A percentile compares a stretch with the other conserved stretches of the same genome.
These are phyloP conservation scores for Pseudocheirus occidentalis DNA, from an alignment of 2,797 vertebrate species.

Conservation along the genomic window DNA sequence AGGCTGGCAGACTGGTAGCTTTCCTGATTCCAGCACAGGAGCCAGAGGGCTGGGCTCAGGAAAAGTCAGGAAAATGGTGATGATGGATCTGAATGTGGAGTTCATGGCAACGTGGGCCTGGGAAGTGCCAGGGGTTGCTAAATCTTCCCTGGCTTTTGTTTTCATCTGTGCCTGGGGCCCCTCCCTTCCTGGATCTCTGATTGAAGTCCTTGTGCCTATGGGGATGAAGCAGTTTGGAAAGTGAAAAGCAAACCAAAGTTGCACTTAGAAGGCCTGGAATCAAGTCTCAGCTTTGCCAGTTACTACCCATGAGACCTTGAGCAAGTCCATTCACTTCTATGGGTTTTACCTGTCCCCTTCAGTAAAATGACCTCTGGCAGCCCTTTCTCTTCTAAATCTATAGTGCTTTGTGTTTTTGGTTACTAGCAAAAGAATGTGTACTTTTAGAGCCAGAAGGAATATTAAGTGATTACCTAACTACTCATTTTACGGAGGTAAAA, in stretches of 20 bases:
- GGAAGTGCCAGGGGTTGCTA: neutral
- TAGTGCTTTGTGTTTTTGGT: neutral
- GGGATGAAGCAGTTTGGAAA: neutral
- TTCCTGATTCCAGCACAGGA: neutral
- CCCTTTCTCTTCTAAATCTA: neutral
- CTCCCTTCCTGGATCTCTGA: accelerated
- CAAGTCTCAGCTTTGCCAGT: neutral
- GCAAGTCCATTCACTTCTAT: neutral
- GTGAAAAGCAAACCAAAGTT: neutral
- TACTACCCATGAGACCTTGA: neutral
- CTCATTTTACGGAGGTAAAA: neutral
- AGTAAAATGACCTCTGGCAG: neutral
- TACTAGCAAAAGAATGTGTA: neutral
- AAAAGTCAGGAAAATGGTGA: neutral
- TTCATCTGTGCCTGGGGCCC: neutral
- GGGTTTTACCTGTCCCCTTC: neutral
- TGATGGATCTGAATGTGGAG: neutral
- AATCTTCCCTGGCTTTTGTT: slow-evolving; percentile 22
- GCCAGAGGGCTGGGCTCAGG: neutral
- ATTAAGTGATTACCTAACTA: neutral
- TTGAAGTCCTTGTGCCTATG: neutral
- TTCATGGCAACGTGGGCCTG: neutral
- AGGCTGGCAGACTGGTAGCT: neutral
- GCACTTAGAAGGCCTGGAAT: neutral
- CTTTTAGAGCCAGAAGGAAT: neutral